Base-by-base conservation (phyloP, 2,113 vertebrate species). In the Shinisaurus crocodilurus region DNA sequence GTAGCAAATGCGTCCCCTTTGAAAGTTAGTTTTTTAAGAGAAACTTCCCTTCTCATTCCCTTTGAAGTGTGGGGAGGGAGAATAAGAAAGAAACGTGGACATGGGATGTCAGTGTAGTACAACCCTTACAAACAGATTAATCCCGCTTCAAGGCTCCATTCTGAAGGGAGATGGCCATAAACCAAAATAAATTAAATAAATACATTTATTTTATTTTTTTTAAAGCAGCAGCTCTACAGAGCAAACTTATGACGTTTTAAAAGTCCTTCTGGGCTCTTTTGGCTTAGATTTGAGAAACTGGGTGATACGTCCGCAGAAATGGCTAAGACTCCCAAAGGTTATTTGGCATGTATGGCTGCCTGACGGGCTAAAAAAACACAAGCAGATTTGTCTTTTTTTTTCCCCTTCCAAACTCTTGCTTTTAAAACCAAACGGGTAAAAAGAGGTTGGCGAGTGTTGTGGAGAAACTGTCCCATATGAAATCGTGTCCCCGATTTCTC, bases 181-280 rank as follows among this genome's bases (percentile, higher is more conserved):
- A 85, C 16, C 18, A 37, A 79, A 72, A 57, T 40, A 82, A 90
- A 70, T 13, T 27, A 81, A 70, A 70, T 37, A 80, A 48, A 25
- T 40, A 15, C 65, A 15, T n/a, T n/a, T n/a, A n/a, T n/a, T n/a
- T n/a, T n/a, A n/a, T n/a, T n/a, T n/a, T 80, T 84, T 76, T 79
- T 54, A 72, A 20, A 90, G 82, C 82, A 85, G 89, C 82, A 90
- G 82, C 82, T 82, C 89, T 85, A 43, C 34, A 90, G 89, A 90
- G 74, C 75, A 80, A 57, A 50, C 65, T 57, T 86, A 29, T 57
- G 89, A 79, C n/a, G 18, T 70, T 75, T 90, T 16, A 57, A 86
- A 79, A 50, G 27, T 65, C 40, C 9, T 79, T 82, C 86, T 69
- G 15, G 32, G 10, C 43, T 74, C 32, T 82, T 90, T 90, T 90